These are phyloP conservation scores for Callimorpha dominula DNA, from an alignment of 2,888 invertebrate species.

Conservation along the genomic window DNA sequence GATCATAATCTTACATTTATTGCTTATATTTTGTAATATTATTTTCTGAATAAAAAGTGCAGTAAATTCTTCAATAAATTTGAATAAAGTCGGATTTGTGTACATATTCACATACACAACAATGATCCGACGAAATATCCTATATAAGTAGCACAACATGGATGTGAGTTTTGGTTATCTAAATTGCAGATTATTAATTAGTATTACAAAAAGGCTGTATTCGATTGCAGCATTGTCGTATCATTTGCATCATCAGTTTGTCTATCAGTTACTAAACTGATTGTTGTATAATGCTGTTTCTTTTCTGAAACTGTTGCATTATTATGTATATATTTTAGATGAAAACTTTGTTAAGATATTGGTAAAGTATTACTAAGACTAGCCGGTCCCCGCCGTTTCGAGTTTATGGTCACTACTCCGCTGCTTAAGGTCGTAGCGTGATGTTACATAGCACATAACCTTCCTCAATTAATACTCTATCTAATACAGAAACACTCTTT, in stretches of 20 bases:
- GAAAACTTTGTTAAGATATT: too few relatives aligned
- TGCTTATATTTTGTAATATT: slow-evolving; percentile 22
- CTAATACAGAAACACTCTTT: not conserved
- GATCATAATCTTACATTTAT: slow-evolving; percentile 21
- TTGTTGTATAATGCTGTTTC: too few relatives aligned
- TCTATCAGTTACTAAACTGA: too few relatives aligned
- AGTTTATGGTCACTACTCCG: too few relatives aligned
- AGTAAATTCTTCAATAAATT: slow-evolving; percentile 45
- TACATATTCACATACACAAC: slow-evolving; percentile 23
- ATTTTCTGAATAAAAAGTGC: slow-evolving; percentile 26
- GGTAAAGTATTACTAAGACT: too few relatives aligned
- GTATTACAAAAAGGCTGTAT: not conserved
- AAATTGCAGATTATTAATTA: not conserved
- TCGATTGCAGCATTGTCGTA: not conserved
- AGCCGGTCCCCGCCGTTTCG: not conserved
- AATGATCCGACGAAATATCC: slow-evolving; percentile 29
- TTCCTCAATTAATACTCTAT: not conserved
- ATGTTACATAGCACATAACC: not conserved
- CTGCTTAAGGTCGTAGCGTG: too few relatives aligned
- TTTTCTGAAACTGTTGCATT: too few relatives aligned
- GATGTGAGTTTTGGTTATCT: not conserved
- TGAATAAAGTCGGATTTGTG: slow-evolving; percentile 41
- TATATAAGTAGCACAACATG: not conserved
- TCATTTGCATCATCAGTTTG: not conserved
- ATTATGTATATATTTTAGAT: too few relatives aligned